These are phyloP conservation scores for Pseudopleuronectes americanus DNA, from an alignment of 2,797 vertebrate species.

Conservation along the genomic window DNA sequence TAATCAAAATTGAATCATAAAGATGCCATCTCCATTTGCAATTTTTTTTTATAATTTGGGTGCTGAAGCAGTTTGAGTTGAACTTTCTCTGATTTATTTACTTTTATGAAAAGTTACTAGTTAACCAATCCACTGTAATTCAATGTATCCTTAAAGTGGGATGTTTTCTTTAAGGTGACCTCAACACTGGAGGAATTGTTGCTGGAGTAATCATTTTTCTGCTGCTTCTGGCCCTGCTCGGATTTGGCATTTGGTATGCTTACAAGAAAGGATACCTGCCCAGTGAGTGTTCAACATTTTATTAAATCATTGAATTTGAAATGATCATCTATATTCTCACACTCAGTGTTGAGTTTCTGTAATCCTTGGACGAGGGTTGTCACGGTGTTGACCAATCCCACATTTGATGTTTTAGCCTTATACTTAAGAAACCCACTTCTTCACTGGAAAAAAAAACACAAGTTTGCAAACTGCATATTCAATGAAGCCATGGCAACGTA, in stretches of 20 bases:
- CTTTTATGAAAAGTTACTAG: background rate
- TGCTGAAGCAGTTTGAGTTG: background rate
- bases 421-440: too few relatives aligned
- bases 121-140: background rate
- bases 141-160: constrained; percentile 5
- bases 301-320: background rate
- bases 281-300: constrained; percentile 81
- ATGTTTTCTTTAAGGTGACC: constrained; percentile 79
- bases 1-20: too few relatives aligned
- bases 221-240: constrained; percentile 82
- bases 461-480: background rate
- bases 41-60: background rate
- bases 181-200: constrained; percentile 90
- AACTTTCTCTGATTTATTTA: too few relatives aligned
- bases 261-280: constrained; percentile 89
- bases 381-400: too few relatives aligned
- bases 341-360: background rate
- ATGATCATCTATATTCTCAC: background rate
- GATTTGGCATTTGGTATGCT: constrained; percentile 90
- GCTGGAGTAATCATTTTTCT: constrained; percentile 88
- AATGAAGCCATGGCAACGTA: background rate
- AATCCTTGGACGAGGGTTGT: background rate
- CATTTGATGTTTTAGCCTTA: too few relatives aligned
- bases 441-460: background rate
- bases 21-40: background rate